These are phyloP conservation scores for Neoniphon sammara DNA, from an alignment of 2,797 vertebrate genomes.

Conservation along the genomic window DNA sequence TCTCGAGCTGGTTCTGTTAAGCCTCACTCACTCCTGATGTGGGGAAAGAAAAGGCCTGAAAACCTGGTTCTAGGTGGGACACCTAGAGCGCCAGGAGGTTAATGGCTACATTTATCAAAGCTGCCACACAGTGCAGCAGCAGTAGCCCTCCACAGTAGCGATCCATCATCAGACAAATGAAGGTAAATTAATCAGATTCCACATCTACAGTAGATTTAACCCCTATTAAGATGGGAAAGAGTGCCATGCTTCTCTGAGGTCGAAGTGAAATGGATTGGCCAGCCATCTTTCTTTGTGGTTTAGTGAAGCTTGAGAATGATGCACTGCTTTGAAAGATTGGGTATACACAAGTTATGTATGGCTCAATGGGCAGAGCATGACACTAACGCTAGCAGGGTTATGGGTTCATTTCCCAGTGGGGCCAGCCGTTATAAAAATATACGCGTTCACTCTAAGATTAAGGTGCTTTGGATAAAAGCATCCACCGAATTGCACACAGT, in stretches of 20 bases:
- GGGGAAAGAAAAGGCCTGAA: slow-evolving; percentile 54
- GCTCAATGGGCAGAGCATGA: neutral
- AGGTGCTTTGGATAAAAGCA: slow-evolving; percentile 11
- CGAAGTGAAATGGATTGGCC: slow-evolving; percentile 34
- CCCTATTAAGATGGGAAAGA: slow-evolving; percentile 64
- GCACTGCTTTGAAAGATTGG: neutral
- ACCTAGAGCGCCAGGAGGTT: slow-evolving; percentile 73
- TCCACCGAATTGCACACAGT: neutral
- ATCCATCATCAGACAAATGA: slow-evolving; percentile 78
- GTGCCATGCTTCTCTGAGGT: slow-evolving; percentile 43
- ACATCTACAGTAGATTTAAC: slow-evolving; percentile 71
- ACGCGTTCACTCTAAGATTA: neutral
- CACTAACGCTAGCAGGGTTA: slow-evolving; percentile 11
- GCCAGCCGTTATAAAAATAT: neutral
- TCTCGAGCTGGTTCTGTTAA: slow-evolving; percentile 18
- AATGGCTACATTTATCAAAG: slow-evolving; percentile 81
- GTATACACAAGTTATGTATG: slow-evolving; percentile 14
- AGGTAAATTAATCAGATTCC: slow-evolving; percentile 70
- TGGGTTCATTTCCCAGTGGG: slow-evolving; percentile 2
- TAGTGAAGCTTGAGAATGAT: slow-evolving; percentile 37
- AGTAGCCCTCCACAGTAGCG: slow-evolving; percentile 62
- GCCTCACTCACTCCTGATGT: slow-evolving; percentile 33
- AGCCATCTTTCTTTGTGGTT: slow-evolving; percentile 47
- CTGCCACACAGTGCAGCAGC: slow-evolving; percentile 76
- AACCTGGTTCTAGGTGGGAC: slow-evolving; percentile 72